Evolutionary conservation across 2,888 invertebrate species (phyloP), one percentile per base, ranked within the genome.

Genomic region (Taenaris catops): DNA sequence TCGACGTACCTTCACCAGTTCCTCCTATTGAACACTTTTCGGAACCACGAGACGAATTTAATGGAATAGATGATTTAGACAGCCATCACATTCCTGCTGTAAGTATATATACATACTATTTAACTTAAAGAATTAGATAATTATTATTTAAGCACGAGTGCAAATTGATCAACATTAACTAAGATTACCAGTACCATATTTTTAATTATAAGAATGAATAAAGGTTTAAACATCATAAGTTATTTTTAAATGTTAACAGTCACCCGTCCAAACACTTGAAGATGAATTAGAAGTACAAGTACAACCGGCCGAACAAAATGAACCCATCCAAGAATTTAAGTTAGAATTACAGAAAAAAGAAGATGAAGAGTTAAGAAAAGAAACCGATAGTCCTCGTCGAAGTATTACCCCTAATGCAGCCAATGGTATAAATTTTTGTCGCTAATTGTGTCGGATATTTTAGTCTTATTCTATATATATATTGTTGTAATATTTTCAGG

Each of bases 1-100:
- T n/a, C n/a, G n/a, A n/a, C n/a, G n/a, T n/a, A n/a, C 79, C 87
- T 0, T 86, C 87, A 0, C 88, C 88, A 0, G 86, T 86, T 2
- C 81, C 86, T 0, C 73, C 79, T 0, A 55, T 71, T 48, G 69
- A 87, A 16, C 44, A 45, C 56, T 63, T 69, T 36, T 48, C 56
- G 38, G 51, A 63, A 8, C 18, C 49, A 45, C 41, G 41, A 1
- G 47, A 47, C 19, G 65, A 41, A 21, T 70, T 64, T 51, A 59
- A 58, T 48, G 63, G 51, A 10, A 52, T 55, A 51, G 68, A 73
- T 39, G 66, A 63, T 18, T 62, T 67, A 6, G 60, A 59, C 32
- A 45, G 53, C 5, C 52, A 58, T 25, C 53, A 67, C 41, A 60
- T 62, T 26, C 59, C 65, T 12, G 64, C 61, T 38, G 56, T 57